These are phyloP conservation scores for Desmophyllum pertusum DNA, from an alignment of 92 coral and sea anemone genomes.

Conservation along the genomic window DNA sequence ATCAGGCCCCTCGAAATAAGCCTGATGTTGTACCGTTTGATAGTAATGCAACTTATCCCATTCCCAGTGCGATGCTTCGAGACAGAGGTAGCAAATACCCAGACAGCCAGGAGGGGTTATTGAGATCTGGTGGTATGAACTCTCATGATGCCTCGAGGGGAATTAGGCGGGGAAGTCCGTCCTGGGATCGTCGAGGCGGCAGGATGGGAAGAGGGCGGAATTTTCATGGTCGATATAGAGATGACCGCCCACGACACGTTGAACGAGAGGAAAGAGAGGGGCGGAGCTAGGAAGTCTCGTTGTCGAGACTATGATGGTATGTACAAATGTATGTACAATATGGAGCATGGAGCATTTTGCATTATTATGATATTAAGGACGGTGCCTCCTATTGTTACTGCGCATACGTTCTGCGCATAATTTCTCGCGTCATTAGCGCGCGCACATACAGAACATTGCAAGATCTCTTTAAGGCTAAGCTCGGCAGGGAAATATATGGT, in stretches of 20 bases:
- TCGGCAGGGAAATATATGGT: too few species aligned
- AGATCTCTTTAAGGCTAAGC: too few species aligned
- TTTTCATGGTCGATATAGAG: conserved; percentile 38
- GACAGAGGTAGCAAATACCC: conserved; percentile 55
- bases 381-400: too few species aligned
- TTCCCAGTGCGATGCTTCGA: conserved; percentile 58
- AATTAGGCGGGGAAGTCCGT: conserved; percentile 58
- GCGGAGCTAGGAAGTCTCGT: conserved; percentile 71
- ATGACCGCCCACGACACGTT: conserved; percentile 54
- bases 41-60: conserved; percentile 59
- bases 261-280: conserved; percentile 62
- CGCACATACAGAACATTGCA: too few species aligned
- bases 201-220: conserved; percentile 41
- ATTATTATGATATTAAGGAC: too few species aligned
- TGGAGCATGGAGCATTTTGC: too few species aligned
- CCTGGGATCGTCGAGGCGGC: conserved; percentile 44
- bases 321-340: too few species aligned
- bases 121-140: conserved; percentile 6
- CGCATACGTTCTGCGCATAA: too few species aligned
- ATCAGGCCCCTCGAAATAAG: conserved; percentile 42
- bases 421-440: too few species aligned
- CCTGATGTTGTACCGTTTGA: conserved; percentile 47
- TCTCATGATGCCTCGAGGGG: conserved; percentile 55
- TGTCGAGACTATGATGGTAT: conserved; percentile 99
- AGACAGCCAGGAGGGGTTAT: conserved; percentile 41